These are phyloP conservation scores for Poeciliopsis gracilis DNA, from an alignment of 2,797 vertebrate genomes.

Conservation along the genomic window DNA sequence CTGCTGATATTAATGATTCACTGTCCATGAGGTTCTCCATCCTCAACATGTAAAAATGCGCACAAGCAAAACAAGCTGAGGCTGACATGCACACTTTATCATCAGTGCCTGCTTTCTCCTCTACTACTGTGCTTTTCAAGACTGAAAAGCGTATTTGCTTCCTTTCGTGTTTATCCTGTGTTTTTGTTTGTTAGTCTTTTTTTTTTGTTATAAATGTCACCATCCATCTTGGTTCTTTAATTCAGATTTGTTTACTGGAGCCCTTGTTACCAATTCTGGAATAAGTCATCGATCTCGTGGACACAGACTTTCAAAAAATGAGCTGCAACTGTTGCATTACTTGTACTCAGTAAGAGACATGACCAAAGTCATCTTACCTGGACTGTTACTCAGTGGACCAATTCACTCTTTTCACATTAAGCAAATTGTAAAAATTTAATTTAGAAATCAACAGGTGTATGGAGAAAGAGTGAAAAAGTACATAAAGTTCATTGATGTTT, in stretches of 20 bases:
- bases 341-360: not conserved
- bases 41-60: constrained; percentile 5
- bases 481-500: too few relatives aligned
- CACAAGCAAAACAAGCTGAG: constrained; percentile 25
- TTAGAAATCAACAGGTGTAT: not conserved
- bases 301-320: not conserved
- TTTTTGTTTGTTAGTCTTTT: not conserved
- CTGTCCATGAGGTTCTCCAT: constrained; percentile 45
- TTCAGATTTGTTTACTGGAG: not conserved
- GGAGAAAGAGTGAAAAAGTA: not conserved
- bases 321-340: not conserved
- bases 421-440: not conserved
- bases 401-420: not conserved
- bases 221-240: not conserved
- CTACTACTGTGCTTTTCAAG: constrained; percentile 8
- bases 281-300: not conserved
- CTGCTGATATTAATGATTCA: constrained; percentile 71
- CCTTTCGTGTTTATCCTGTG: not conserved
- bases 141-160: constrained; percentile 23
- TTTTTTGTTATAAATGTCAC: not conserved
- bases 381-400: not conserved
- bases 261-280: constrained; percentile 20
- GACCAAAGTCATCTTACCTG: not conserved
- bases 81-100: constrained; percentile 23
- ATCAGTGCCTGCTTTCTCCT: constrained; percentile 1